phyloP scores from a whole-genome alignment of 35 echinoderm and acorn worm genomes.

The Lytechinus variegatus region DNA sequence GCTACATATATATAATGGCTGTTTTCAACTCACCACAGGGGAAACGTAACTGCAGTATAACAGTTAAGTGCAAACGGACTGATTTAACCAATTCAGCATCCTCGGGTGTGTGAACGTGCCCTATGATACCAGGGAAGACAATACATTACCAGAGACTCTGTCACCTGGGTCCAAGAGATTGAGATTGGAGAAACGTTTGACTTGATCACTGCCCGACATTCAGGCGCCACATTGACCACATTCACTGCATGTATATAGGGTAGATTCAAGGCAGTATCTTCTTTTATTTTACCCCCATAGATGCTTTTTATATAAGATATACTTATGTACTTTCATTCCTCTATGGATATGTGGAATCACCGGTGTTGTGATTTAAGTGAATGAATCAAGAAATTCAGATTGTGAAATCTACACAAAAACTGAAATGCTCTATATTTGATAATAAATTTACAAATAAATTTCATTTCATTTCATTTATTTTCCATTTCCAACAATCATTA shows the following conservation, averaged over 20 bases:
- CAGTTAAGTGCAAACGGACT: neutral
- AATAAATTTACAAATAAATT: no score
- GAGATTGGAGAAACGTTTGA: conserved; percentile 44
- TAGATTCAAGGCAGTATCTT: neutral
- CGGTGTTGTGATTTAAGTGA: no score
- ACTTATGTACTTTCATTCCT: no score
- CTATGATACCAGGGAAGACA: neutral
- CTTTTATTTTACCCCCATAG: neutral
- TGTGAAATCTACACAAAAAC: no score
- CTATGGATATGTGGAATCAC: no score
- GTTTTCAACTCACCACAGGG: no score
- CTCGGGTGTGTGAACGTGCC: neutral
- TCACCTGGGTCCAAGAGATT: neutral
- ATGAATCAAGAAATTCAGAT: no score
- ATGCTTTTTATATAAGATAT: no score
- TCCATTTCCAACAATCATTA: no score
- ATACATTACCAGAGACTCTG: conserved; percentile 10
- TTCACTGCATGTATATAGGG: neutral
- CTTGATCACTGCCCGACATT: conserved; percentile 8
- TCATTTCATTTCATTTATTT: no score
- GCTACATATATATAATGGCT: no score
- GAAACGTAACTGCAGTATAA: neutral
- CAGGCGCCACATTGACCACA: conserved; percentile 15
- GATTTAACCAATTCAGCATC: neutral
- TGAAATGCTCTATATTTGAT: no score